Conservation (phyloP, 2,888 invertebrate genomes). For the Muscina levida region DNA sequence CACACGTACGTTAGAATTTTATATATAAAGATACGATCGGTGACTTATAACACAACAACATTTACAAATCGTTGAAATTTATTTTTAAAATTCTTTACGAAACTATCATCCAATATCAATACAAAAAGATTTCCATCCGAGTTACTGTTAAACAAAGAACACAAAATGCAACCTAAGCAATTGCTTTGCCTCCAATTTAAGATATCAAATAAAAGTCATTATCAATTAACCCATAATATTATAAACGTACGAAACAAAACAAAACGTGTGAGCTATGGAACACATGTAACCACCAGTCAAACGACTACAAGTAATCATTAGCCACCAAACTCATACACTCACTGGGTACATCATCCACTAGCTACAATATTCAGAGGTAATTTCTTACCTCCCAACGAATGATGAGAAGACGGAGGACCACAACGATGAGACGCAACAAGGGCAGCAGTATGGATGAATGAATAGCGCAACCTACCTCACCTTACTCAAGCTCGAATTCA, state of each 20-base stretch:
- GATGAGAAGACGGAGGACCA: background rate
- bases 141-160: too few relatives aligned
- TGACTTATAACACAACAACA: too few relatives aligned
- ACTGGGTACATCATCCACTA: too few relatives aligned
- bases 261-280: background rate
- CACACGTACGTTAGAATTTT: too few relatives aligned
- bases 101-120: too few relatives aligned
- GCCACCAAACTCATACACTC: background rate
- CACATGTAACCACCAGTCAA: background rate
- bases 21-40: too few relatives aligned
- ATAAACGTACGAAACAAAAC: constrained; percentile 15
- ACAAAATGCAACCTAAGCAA: too few relatives aligned
- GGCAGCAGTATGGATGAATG: background rate
- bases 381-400: background rate
- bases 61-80: too few relatives aligned
- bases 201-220: constrained; percentile 28
- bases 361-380: background rate
- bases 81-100: too few relatives aligned
- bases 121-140: too few relatives aligned
- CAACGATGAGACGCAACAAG: background rate
- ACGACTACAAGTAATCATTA: background rate
- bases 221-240: constrained; percentile 25
- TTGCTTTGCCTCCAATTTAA: too few relatives aligned
- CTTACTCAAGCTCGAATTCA: background rate
- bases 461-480: constrained; percentile 43